Conservation (phyloP, 2,113 vertebrate genomes). For the Urocitellus parryii region DNA sequence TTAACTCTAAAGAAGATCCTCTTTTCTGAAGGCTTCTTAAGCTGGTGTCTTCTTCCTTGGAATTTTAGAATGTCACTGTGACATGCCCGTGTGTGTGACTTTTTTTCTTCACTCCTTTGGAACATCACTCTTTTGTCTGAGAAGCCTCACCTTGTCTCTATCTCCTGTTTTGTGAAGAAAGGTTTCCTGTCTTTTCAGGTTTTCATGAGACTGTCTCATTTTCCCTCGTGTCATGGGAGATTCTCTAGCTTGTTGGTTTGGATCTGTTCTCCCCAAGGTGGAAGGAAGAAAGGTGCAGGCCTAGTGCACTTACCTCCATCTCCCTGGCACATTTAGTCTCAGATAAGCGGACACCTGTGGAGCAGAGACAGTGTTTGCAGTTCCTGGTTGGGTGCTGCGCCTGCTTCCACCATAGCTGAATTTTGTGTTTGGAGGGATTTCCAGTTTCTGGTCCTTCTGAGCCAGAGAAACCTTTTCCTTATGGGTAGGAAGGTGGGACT, state of each 20-base stretch:
- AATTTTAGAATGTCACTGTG: not conserved
- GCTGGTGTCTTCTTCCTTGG: not conserved
- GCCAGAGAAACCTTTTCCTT: too few relatives aligned
- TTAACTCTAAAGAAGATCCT: not conserved
- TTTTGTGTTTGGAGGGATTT: not conserved
- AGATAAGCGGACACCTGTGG: accelerated
- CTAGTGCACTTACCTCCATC: not conserved
- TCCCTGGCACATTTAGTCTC: not conserved
- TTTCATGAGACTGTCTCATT: not conserved
- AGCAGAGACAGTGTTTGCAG: not conserved
- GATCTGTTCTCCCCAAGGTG: not conserved
- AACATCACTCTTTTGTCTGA: not conserved
- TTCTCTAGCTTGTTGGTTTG: not conserved
- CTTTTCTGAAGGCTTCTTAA: not conserved
- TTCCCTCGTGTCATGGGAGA: not conserved
- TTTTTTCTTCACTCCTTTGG: not conserved
- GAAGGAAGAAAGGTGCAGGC: not conserved
- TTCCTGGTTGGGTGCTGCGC: not conserved
- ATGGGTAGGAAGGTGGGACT: not conserved
- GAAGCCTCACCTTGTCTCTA: not conserved
- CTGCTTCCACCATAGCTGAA: not conserved
- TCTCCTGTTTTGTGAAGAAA: not conserved
- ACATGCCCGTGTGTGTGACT: accelerated
- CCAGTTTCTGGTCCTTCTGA: not conserved
- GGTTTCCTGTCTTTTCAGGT: not conserved